A percentile compares a stretch with the other conserved stretches of the same genome.
Conservation (phyloP, 2,888 invertebrate genomes). For the Chelonus formosanus region DNA sequence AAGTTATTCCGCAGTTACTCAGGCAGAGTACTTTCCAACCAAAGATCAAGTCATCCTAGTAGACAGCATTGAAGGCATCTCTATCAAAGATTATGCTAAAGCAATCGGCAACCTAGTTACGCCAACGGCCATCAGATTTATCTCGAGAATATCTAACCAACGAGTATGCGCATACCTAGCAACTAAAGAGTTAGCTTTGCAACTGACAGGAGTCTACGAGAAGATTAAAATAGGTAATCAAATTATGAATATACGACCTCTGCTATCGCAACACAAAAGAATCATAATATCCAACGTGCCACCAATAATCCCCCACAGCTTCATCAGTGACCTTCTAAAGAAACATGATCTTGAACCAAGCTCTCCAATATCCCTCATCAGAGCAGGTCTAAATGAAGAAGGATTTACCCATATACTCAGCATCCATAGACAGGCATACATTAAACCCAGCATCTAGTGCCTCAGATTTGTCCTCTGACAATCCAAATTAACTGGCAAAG, state of each 20-base stretch:
- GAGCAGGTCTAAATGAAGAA: conserved; percentile 18
- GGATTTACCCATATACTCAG: conserved; percentile 26
- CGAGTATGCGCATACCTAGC: conserved; percentile 37
- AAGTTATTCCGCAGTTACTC: no score
- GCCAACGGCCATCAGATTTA: conserved; percentile 29
- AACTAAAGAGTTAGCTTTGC: conserved; percentile 23
- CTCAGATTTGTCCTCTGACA: no score
- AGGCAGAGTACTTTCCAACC: not conserved
- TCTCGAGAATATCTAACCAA: conserved; percentile 33
- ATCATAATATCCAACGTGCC: conserved; percentile 35
- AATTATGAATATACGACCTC: conserved; percentile 13
- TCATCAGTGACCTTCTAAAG: conserved; percentile 16
- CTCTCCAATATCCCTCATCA: conserved; percentile 27
- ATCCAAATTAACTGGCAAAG: not conserved
- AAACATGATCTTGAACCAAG: conserved; percentile 11
- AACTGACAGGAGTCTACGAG: conserved; percentile 23
- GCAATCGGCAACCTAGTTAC: conserved; percentile 10
- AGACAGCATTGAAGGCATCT: conserved; percentile 13
- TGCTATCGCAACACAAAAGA: conserved; percentile 29
- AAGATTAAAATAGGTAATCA: conserved; percentile 10
- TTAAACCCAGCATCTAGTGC: no score
- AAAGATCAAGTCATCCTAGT: conserved; percentile 27
- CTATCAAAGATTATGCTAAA: conserved; percentile 18
- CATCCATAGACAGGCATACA: conserved; percentile 11
- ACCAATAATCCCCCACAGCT: conserved; percentile 29